These are phyloP conservation scores for Drosophila acutilabella DNA, from an alignment of 2,888 invertebrate species.

Conservation along the genomic window DNA sequence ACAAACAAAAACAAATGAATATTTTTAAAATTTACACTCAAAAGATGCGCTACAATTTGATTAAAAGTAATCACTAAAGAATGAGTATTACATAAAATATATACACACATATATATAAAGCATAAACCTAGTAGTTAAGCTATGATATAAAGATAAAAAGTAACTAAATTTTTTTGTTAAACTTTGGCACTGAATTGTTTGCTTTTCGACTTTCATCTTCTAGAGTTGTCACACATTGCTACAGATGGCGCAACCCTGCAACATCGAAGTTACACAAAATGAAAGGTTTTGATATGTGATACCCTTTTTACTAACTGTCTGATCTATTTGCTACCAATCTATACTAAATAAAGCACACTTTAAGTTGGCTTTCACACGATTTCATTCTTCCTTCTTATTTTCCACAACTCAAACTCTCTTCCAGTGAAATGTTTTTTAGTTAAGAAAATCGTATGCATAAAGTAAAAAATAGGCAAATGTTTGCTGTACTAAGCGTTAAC, in stretches of 20 bases:
- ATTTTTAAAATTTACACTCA: conserved; percentile 72
- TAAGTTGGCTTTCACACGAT: background rate
- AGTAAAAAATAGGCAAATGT: conserved; percentile 48
- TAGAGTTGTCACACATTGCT: conserved; percentile 57
- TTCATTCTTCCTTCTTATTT: conserved; percentile 1
- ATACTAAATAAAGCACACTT: background rate
- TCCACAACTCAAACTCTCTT: conserved; percentile 55
- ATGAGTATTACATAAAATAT: conserved; percentile 47
- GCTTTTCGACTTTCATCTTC: conserved; percentile 19
- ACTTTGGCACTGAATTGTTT: conserved; percentile 24
- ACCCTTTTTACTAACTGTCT: conserved; percentile 32
- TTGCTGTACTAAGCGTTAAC: conserved; percentile 50
- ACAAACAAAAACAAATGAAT: conserved; percentile 36
- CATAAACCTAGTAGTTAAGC: conserved; percentile 42
- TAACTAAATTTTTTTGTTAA: conserved; percentile 11
- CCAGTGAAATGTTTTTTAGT: conserved; percentile 44
- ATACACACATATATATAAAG: conserved; percentile 51
- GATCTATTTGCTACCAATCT: background rate
- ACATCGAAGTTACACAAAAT: too few species aligned
- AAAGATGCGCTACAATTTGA: conserved; percentile 46
- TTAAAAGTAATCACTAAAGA: conserved; percentile 26
- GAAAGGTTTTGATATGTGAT: conserved; percentile 54
- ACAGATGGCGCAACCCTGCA: conserved; percentile 8
- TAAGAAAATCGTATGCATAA: conserved; percentile 41
- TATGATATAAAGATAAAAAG: background rate